phyloP scores from a whole-genome alignment of 2,888 invertebrate species.

The Tiphia femorata region DNA sequence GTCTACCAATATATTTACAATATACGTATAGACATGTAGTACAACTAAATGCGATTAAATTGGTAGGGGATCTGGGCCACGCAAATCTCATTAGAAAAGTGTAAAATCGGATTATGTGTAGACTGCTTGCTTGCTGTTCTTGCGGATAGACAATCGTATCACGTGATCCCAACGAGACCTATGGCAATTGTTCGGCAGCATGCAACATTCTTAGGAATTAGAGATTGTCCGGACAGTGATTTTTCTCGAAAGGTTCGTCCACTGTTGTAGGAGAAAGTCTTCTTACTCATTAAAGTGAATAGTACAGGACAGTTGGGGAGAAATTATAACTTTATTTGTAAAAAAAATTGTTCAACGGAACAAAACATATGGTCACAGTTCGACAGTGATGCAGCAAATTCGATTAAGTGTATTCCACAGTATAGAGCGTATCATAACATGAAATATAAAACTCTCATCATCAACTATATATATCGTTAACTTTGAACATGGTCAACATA shows the following conservation, averaged over 20 bases:
- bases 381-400: conserved; percentile 11
- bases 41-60: conserved; percentile 50
- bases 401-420: conserved; percentile 31
- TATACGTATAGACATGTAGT: conserved; percentile 14
- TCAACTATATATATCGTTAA: conserved; percentile 59
- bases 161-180: conserved; percentile 1
- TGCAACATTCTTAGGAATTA: not conserved
- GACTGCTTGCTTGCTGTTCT: conserved; percentile 18
- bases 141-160: conserved; percentile 7
- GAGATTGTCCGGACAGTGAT: not conserved
- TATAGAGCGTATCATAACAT: conserved; percentile 58
- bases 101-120: conserved; percentile 47
- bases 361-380: conserved; percentile 43
- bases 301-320: conserved; percentile 32
- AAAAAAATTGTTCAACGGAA: conserved; percentile 48
- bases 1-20: not conserved
- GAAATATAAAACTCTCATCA: conserved; percentile 67
- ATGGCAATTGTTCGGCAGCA: conserved; percentile 9
- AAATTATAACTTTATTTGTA: conserved; percentile 56
- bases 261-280: too few species aligned
- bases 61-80: conserved; percentile 47
- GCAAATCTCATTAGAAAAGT: conserved; percentile 50
- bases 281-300: too few species aligned
- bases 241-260: not conserved
- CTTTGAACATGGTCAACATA: conserved; percentile 62